Evolutionary conservation across 2,888 invertebrate genomes (phyloP), one percentile per base, ranked within the genome.

Genomic region (Sipha maydis): DNA sequence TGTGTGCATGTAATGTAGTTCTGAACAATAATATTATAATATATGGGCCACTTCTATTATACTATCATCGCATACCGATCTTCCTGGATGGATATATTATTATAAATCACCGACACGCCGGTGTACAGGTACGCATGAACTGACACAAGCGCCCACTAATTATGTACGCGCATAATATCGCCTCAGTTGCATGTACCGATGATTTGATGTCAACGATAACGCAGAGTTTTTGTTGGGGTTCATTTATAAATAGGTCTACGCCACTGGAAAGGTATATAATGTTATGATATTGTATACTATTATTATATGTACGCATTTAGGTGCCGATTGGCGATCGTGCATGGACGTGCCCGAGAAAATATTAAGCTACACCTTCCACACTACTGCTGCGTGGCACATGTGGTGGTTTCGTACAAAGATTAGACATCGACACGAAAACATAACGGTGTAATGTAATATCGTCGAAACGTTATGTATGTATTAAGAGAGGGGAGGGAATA

Each of bases 191-290:
- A 78, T 17, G 41, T 41, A 41, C 67, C 67, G 80, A 67, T 19
- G 80, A 69, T 80, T 38, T 28, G 67, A 67, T 80, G 80, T 80
- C 80, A 80, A 67, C 80, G 80, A 80, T 80, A 80, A 80, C 80
- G 21, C 25, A 7, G 31, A 31, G 48, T 80, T 67, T 69, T 67
- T 67, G 67, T 80, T n/a, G 67, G 14, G 61, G 80, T 67, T 38
- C 41, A 67, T 80, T 80, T 80, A 80, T 28, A 67, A 80, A 80
- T 69, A 25, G 28, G 25, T 11, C 28, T 61, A 8, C 5, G n/a
- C 67, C n/a, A 3, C 25, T 25, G 25, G 9, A 48, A 48, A 14
- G 25, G 9, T 25, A 4, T 34, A 34, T 17, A 17, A 69, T 28
- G 9, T 69, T 3, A 28, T 28, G 14, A 11, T 28, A 48, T 17